phyloP scores from a whole-genome alignment of 2,797 vertebrate genomes.

The Vespertilio murinus region DNA sequence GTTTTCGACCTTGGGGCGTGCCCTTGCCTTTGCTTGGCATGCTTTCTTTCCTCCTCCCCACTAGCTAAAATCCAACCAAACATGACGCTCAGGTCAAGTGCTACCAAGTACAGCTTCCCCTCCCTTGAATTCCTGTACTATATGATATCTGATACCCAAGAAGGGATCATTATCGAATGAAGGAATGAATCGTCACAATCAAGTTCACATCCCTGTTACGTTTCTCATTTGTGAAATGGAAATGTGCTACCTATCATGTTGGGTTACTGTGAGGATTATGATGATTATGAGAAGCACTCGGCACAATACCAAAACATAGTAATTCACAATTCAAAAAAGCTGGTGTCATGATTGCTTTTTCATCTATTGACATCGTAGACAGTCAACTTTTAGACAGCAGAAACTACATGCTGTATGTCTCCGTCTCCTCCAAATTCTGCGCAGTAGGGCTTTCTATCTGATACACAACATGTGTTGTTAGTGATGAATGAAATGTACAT shows the following conservation, averaged over 20 bases:
- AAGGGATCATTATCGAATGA: not conserved
- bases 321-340: not conserved
- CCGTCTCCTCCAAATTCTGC: not conserved
- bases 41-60: not conserved
- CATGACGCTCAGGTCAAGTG: not conserved
- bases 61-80: not conserved
- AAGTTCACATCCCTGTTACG: not conserved
- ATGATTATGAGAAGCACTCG: not conserved
- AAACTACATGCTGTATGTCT: not conserved
- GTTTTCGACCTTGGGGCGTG: not conserved
- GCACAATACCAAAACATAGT: not conserved
- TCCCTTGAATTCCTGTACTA: not conserved
- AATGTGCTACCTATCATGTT: not conserved
- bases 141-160: not conserved
- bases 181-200: not conserved
- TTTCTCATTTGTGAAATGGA: conserved; percentile 3
- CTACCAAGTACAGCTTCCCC: not conserved
- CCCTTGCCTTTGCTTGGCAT: not conserved
- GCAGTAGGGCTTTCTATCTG: not conserved
- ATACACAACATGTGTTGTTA: not conserved
- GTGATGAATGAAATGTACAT: not conserved
- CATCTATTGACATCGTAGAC: not conserved
- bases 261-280: not conserved
- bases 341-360: not conserved
- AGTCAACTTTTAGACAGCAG: not conserved